A percentile compares a stretch with the other conserved stretches of the same genome.
These are phyloP conservation scores for Elmis aenea DNA, from an alignment of 2,888 invertebrate genomes.

Conservation along the genomic window DNA sequence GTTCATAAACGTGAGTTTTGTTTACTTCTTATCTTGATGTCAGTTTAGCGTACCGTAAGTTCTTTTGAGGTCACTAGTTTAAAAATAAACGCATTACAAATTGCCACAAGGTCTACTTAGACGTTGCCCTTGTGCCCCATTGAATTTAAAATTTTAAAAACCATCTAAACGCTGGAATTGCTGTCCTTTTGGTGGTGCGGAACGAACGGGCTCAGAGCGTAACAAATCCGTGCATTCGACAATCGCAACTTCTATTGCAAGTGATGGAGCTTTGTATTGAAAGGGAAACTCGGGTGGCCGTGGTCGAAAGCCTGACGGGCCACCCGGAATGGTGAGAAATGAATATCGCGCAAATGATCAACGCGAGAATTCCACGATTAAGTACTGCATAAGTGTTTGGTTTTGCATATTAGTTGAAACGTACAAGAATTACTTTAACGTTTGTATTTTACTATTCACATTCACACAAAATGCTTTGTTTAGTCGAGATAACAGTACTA, in stretches of 20 bases:
- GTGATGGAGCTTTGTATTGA: conserved; percentile 10
- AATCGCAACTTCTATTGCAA: conserved; percentile 8
- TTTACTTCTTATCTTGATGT: too few relatives aligned
- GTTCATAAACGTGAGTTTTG: too few relatives aligned
- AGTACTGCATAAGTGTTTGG: too few relatives aligned
- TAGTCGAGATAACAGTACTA: too few relatives aligned
- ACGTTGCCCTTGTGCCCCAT: conserved; percentile 8
- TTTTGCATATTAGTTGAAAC: too few relatives aligned
- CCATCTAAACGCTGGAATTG: conserved; percentile 9
- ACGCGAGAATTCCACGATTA: too few relatives aligned
- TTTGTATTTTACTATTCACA: too few relatives aligned
- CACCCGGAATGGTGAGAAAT: conserved; percentile 13
- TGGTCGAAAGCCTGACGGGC: conserved; percentile 7
- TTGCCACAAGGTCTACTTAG: conserved; percentile 13
- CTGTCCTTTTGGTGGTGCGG: conserved; percentile 15
- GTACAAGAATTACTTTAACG: too few relatives aligned
- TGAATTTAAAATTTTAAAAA: conserved; percentile 12
- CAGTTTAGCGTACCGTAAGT: too few relatives aligned
- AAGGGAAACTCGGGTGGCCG: conserved; percentile 18
- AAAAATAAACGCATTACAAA: too few relatives aligned
- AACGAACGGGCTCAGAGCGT: conserved; percentile 17
- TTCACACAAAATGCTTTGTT: too few relatives aligned
- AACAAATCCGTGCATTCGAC: conserved; percentile 17
- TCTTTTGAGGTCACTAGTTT: too few relatives aligned
- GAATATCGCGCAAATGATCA: conserved; percentile 2